Evolutionary conservation across 2,113 vertebrate genomes (phyloP), one percentile per base, ranked within the genome.

Genomic region (Coracopsis vasa): DNA sequence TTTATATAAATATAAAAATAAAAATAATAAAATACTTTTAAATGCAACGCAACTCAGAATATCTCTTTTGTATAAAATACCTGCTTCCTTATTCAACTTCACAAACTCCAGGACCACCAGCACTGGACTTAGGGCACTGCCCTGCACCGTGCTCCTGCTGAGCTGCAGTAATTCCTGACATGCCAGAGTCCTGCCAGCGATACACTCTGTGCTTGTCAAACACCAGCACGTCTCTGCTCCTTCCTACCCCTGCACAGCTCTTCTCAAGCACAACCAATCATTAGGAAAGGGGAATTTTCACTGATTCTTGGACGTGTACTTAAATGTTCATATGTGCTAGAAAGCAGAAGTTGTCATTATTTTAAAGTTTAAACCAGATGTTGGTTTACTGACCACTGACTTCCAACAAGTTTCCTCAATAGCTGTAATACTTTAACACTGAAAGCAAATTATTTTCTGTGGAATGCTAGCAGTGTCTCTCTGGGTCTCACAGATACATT

Each of bases 91-190:
- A 4, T 4, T 24, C 16, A 41, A 5, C 7, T 41, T 6, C 37
- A 16, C 1, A 12, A 10, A 29, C 23, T 29, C 6, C 35, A 29
- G 60, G 6, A 70, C 41, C 20, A 73, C 9, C 64, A 62, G 44
- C 24, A 1, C 12, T 3, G 53, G 39, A 7, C 21, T 18, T 11
- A 2, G 0, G 35, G 54, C 66, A 6, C 3, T 53, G 77, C 54
- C 48, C 41, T 65, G 7, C 70, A 25, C 2, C 2, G 6, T 4
- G 50, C 16, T 41, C 45, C 65, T 39, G 65, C 83, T 11, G 33
- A 35, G 72, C 47, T 80, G 67, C 51, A 54, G 31, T 0, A 11
- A 39, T 3, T 3, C 50, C 5, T 3, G 8, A 3, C 2, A 5
- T 42, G 66, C 44, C 28, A 31, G 67, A 7, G 9, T 11, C 69